These are phyloP conservation scores for Clarias pachynema DNA, from an alignment of 2,797 vertebrate species.

Conservation along the genomic window DNA sequence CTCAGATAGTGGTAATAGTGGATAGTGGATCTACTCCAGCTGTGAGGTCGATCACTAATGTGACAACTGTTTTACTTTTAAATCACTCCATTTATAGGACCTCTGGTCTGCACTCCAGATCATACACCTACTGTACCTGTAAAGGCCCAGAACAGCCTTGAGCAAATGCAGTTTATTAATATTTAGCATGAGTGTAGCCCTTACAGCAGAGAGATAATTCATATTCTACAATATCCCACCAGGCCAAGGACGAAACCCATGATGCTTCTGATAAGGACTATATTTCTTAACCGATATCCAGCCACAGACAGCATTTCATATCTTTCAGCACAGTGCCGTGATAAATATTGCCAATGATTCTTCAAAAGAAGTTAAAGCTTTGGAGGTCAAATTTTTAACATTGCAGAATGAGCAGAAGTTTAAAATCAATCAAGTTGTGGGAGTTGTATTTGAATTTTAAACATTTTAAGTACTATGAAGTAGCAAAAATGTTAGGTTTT, in stretches of 20 bases:
- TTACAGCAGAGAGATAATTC: constrained; percentile 36
- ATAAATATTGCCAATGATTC: neutral
- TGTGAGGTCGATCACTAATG: neutral
- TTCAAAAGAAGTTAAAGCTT: neutral
- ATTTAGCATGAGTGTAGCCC: constrained; percentile 36
- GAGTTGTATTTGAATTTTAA: neutral
- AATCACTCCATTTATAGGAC: neutral
- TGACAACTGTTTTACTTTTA: constrained; percentile 34
- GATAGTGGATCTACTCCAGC: neutral
- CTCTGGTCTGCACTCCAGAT: constrained; percentile 15
- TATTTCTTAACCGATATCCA: neutral
- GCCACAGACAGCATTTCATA: neutral
- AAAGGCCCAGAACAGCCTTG: constrained; percentile 22
- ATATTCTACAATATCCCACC: constrained; percentile 24
- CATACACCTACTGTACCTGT: constrained; percentile 6
- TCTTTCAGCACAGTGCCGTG: neutral
- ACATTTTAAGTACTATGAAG: neutral
- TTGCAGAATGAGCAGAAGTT: neutral
- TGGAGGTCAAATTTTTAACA: neutral
- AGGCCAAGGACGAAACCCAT: constrained; percentile 1
- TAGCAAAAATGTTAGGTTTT: neutral
- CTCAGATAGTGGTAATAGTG: neutral
- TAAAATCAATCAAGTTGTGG: neutral
- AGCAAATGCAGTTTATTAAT: constrained; percentile 44
- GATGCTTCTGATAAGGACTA: constrained; percentile 24